phyloP scores from a whole-genome alignment of 2,113 vertebrate species.

The Corynorhinus townsendii region DNA sequence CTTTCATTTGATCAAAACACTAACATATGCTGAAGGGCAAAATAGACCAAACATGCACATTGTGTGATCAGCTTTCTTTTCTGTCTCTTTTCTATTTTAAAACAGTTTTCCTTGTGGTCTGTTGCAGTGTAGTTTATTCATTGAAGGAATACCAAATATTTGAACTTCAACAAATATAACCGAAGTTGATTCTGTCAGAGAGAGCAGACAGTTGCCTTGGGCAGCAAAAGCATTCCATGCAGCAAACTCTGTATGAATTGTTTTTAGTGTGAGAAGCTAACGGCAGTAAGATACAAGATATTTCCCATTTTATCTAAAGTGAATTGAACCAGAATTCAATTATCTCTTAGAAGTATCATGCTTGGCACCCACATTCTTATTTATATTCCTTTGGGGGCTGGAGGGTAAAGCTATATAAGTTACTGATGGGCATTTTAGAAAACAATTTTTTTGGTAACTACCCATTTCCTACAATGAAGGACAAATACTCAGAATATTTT shows the following conservation, averaged over 20 bases:
- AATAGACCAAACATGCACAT: background rate
- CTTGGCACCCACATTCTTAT: background rate
- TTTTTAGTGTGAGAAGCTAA: conserved; percentile 47
- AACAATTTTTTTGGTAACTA: background rate
- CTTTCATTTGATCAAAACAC: conserved; percentile 38
- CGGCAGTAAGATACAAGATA: conserved; percentile 20
- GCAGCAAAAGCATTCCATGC: conserved; percentile 46
- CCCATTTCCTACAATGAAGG: background rate
- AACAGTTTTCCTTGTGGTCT: background rate
- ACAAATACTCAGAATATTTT: background rate
- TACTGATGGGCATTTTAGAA: conserved; percentile 32
- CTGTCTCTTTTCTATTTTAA: background rate
- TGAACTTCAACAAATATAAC: conserved; percentile 36
- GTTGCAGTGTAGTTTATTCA: conserved; percentile 6
- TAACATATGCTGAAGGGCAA: background rate
- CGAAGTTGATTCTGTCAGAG: background rate
- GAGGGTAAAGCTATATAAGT: background rate
- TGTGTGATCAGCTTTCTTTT: background rate
- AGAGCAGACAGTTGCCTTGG: conserved; percentile 18
- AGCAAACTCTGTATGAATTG: conserved; percentile 59
- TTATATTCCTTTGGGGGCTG: background rate
- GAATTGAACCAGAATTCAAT: conserved; percentile 59
- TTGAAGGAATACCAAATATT: conserved; percentile 29
- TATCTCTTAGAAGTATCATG: background rate
- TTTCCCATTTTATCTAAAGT: conserved; percentile 59